These are phyloP conservation scores for Cliona cf. orientalis DNA, from an alignment of 37 sponge, comb jelly and placozoan species.

Conservation along the genomic window DNA sequence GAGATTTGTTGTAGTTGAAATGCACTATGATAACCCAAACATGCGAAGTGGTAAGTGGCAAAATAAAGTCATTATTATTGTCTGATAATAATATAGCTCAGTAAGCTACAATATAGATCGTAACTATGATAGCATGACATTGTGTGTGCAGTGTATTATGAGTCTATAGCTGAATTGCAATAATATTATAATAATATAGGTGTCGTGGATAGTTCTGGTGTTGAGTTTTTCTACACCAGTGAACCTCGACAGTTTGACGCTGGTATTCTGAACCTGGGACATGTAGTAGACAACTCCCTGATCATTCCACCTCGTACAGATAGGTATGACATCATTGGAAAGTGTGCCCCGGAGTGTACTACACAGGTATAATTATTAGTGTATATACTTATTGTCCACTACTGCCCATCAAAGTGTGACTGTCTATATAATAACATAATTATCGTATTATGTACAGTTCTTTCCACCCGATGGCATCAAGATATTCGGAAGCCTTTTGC, in stretches of 20 bases:
- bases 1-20: slow-evolving; percentile 39
- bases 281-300: background rate
- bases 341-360: no score
- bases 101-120: no score
- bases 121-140: no score
- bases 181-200: background rate
- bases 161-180: no score
- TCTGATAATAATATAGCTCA: background rate
- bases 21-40: slow-evolving; percentile 70
- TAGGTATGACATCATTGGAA: no score
- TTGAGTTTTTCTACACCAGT: slow-evolving; percentile 35
- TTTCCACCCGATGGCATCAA: no score
- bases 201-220: slow-evolving; percentile 22
- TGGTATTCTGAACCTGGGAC: slow-evolving; percentile 20
- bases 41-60: background rate
- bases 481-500: background rate
- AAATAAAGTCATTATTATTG: background rate
- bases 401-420: no score
- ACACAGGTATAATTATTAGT: no score
- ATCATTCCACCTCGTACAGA: slow-evolving; percentile 6
- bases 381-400: no score
- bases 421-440: no score
- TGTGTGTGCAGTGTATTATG: no score
- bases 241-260: slow-evolving; percentile 10
- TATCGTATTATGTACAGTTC: no score